These are phyloP conservation scores for Uloborus plumipes DNA, from an alignment of 2,888 invertebrate species.

Conservation along the genomic window DNA sequence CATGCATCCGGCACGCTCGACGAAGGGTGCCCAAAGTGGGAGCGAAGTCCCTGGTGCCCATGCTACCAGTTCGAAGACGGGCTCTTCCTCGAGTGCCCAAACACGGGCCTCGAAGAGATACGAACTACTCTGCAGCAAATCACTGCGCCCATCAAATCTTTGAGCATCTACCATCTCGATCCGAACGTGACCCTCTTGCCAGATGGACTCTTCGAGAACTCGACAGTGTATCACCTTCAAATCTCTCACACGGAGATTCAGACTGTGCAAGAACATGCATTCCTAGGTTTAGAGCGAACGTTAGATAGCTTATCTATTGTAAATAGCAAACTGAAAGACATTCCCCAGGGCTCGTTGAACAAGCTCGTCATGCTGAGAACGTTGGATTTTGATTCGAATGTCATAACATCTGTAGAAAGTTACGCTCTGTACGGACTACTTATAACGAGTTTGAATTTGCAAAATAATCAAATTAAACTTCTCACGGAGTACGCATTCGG, in stretches of 20 bases:
- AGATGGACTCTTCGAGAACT: slow-evolving; percentile 80
- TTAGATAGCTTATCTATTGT: slow-evolving; percentile 71
- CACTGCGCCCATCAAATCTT: slow-evolving; percentile 79
- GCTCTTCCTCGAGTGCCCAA: slow-evolving; percentile 89
- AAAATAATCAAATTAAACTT: slow-evolving; percentile 84
- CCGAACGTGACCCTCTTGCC: slow-evolving; percentile 82
- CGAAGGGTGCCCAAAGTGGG: slow-evolving; percentile 62
- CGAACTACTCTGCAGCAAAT: slow-evolving; percentile 78
- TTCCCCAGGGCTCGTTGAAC: slow-evolving; percentile 72
- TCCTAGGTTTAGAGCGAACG: slow-evolving; percentile 69
- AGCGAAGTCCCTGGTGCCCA: slow-evolving; percentile 76
- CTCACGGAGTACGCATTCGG: slow-evolving; percentile 88
- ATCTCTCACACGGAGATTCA: slow-evolving; percentile 80
- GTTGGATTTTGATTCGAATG: slow-evolving; percentile 86
- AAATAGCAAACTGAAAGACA: slow-evolving; percentile 70
- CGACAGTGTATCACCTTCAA: slow-evolving; percentile 67
- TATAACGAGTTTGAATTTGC: slow-evolving; percentile 84
- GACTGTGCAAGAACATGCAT: slow-evolving; percentile 72
- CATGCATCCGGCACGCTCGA: slow-evolving; percentile 21
- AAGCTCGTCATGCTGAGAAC: slow-evolving; percentile 80
- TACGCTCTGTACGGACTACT: slow-evolving; percentile 91
- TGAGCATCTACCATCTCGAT: slow-evolving; percentile 90
- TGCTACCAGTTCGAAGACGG: slow-evolving; percentile 95
- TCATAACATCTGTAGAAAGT: slow-evolving; percentile 86
- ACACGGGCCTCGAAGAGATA: slow-evolving; percentile 82